Conservation (phyloP, 2,888 invertebrate species). For the Xanthorhoe spadicearia region DNA sequence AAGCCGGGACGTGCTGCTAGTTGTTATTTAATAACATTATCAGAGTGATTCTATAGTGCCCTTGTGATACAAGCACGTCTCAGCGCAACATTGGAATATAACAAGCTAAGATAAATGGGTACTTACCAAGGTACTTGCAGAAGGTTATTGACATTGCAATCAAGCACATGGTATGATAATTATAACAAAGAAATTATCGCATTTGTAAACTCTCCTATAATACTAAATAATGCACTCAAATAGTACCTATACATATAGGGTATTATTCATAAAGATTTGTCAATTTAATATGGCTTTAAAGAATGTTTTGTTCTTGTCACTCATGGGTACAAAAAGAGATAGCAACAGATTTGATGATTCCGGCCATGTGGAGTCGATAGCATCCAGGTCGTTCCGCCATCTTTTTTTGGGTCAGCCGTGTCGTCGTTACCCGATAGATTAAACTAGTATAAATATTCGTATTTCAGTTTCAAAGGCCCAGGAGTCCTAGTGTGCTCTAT, state of each 20-base stretch:
- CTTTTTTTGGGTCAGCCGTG: too few species aligned
- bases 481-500: slow-evolving; percentile 99
- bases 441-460: neutral
- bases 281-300: too few species aligned
- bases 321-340: too few species aligned
- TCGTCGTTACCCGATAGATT: too few species aligned
- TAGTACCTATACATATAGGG: too few species aligned
- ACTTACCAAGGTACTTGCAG: slow-evolving; percentile 1
- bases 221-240: neutral
- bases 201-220: neutral
- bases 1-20: too few species aligned
- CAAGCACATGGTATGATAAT: slow-evolving; percentile 1
- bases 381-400: too few species aligned
- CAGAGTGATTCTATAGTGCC: slow-evolving; percentile 6
- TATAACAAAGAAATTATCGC: neutral
- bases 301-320: too few species aligned
- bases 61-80: slow-evolving; percentile 2
- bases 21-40: neutral
- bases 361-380: too few species aligned
- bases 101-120: slow-evolving; percentile 13
- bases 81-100: slow-evolving; percentile 11
- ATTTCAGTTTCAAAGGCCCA: slow-evolving; percentile 93
- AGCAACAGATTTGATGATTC: too few species aligned
- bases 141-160: slow-evolving; percentile 19
- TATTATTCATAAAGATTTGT: too few species aligned